Percentiles rank a stretch among this genome's conserved stretches.
phyloP scores from a whole-genome alignment of 2,113 vertebrate species.

The Halichoerus grypus region DNA sequence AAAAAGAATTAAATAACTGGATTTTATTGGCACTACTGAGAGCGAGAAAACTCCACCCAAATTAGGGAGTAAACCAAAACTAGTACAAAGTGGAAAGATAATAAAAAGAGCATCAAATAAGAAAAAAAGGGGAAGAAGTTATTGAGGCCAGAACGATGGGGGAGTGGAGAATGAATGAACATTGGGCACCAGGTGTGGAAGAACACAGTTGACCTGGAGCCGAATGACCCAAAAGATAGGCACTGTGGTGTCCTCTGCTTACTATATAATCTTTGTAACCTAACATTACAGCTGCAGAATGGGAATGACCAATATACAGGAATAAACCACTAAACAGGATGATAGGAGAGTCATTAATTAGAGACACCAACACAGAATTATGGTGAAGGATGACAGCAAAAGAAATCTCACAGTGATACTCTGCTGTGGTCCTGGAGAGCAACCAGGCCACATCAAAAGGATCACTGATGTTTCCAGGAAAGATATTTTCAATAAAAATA shows the following conservation, averaged over 20 bases:
- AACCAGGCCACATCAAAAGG: background rate
- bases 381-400: background rate
- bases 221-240: background rate
- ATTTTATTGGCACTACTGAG: background rate
- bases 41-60: background rate
- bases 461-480: background rate
- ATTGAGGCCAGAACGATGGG: accelerated
- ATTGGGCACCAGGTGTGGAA: background rate
- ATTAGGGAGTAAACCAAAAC: background rate
- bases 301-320: background rate
- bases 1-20: background rate
- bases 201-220: background rate
- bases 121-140: background rate
- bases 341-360: background rate
- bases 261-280: no score
- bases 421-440: background rate
- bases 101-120: background rate
- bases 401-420: background rate
- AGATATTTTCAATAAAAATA: background rate
- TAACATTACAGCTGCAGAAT: background rate
- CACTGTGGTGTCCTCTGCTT: background rate
- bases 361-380: background rate
- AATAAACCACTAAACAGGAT: background rate
- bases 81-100: background rate
- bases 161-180: accelerated